Evolutionary conservation across 2,888 invertebrate species (phyloP), one percentile per base, ranked within the genome.

Genomic region (Pharmacophagus antenor): DNA sequence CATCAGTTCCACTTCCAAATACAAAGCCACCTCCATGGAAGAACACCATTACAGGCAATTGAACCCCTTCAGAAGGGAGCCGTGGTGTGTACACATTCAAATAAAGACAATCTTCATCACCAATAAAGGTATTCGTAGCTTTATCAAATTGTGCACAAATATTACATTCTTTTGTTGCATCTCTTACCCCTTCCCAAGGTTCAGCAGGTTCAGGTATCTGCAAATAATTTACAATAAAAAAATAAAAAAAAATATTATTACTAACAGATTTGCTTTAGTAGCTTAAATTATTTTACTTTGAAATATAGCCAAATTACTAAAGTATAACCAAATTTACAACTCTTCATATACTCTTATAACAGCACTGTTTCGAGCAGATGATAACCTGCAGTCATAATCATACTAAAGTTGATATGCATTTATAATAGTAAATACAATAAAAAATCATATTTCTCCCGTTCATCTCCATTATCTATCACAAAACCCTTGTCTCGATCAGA

Each of bases 11-110:
- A 61, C 77, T 71, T 2, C 91, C 91, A 62, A 80, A 82, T 10
- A 88, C 42, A 64, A 91, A 91, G 1, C 91, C 91, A 4, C 91
- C 91, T 20, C 91, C 91, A 62, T 91, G 91, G 8, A 88, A 67
- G 62, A 80, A 90, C 1, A 91, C 82, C 90, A 91, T 91, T 0
- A 91, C 90, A 2, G 91, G 88, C 3, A 66, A 65, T 12, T 63
- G 25, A 7, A 62, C 48, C 12, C 63, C 66, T 21, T 65, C 61
- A 8, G 70, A 52, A 0, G 82, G 80, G 63, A 92, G 69, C 62
- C 75, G 84, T 1, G 94, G 93, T 18, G 93, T 92, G 71, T 93
- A 95, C 0, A 95, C 93, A 74, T 95, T 95, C 21, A 95, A 75
- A 68, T 93, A 94, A 6, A 95, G 84, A 64, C 95, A 95, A 72